Conservation (phyloP, 2,113 vertebrate species). For the Paracanthobrama guichenoti region DNA sequence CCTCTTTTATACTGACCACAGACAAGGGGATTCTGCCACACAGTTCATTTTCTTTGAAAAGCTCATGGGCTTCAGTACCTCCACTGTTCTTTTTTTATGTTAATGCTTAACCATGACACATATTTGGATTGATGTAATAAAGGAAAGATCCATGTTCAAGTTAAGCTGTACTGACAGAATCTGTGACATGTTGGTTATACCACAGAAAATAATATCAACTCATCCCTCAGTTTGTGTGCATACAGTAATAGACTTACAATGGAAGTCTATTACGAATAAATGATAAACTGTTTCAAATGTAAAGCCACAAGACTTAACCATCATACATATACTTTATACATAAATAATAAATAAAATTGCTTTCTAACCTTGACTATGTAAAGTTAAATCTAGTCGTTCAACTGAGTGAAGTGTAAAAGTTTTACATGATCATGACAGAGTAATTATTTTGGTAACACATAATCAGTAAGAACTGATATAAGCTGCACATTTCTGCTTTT, state of each 20-base stretch:
- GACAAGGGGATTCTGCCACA: constrained; percentile 35
- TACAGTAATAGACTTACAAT: too few species aligned
- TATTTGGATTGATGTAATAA: constrained; percentile 1
- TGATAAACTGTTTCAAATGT: neutral
- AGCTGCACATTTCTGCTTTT: neutral
- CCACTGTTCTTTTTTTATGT: neutral
- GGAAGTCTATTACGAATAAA: too few species aligned
- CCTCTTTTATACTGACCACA: constrained; percentile 55
- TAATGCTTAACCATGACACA: neutral
- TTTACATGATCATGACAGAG: too few species aligned
- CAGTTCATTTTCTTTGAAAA: neutral
- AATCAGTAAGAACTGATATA: neutral
- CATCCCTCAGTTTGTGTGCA: too few species aligned
- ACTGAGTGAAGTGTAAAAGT: too few species aligned
- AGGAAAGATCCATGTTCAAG: neutral
- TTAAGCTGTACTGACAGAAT: neutral
- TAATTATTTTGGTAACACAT: neutral
- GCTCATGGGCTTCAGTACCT: constrained; percentile 40
- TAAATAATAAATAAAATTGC: neutral
- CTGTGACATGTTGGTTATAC: neutral
- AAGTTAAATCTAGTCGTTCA: neutral
- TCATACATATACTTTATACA: neutral
- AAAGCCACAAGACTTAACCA: neutral
- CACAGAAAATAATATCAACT: neutral
- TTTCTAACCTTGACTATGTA: neutral